phyloP scores from a whole-genome alignment of 2,797 vertebrate species.

The Syngnathus rostellatus region DNA sequence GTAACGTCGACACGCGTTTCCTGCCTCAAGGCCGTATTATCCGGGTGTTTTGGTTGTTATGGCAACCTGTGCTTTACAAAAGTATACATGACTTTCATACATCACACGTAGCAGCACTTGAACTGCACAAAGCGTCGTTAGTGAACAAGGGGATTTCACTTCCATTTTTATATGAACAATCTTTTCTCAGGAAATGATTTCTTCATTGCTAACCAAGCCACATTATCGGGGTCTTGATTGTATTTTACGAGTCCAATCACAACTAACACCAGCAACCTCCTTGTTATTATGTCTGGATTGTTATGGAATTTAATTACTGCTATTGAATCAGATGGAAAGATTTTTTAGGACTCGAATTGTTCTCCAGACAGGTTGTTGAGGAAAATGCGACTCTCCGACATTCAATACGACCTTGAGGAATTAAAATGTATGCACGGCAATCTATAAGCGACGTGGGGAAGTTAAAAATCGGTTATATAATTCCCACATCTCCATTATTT shows the following conservation, averaged over 20 bases:
- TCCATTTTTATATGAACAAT: slow-evolving; percentile 18
- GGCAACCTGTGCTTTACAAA: background rate
- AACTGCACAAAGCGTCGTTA: background rate
- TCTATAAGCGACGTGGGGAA: background rate
- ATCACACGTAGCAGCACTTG: background rate
- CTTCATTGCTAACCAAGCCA: slow-evolving; percentile 27
- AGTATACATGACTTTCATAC: background rate
- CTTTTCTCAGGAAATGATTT: background rate
- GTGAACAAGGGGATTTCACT: background rate
- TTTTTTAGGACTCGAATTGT: slow-evolving; percentile 26
- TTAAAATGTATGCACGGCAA: slow-evolving; percentile 16
- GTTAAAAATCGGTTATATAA: background rate
- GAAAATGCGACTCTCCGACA: slow-evolving; percentile 10
- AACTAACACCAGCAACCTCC: slow-evolving; percentile 38
- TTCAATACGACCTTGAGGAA: slow-evolving; percentile 19
- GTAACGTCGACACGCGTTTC: background rate
- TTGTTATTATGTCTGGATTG: slow-evolving; percentile 40
- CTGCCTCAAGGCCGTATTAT: background rate
- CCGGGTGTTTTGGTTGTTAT: background rate
- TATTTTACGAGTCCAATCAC: slow-evolving; percentile 35
- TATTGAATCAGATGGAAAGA: slow-evolving; percentile 53
- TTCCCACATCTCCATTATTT: background rate
- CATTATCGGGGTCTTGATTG: slow-evolving; percentile 59
- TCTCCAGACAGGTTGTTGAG: slow-evolving; percentile 16
- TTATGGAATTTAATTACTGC: slow-evolving; percentile 66